A percentile compares a stretch with the other conserved stretches of the same genome.
Conservation (phyloP, 1,140 invertebrate species). For the Dinoponera quadriceps region DNA sequence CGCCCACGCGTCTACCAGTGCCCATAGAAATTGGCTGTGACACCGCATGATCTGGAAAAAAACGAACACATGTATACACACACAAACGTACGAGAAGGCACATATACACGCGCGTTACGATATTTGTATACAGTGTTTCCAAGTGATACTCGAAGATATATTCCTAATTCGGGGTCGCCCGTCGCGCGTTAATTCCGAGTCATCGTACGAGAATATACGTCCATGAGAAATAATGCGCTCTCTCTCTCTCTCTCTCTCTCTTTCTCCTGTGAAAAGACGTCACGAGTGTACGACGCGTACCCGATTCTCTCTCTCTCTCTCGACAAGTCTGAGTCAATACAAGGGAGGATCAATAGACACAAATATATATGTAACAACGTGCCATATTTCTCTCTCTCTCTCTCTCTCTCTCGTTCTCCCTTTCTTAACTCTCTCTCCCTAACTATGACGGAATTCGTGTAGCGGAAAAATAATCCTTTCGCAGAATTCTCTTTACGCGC, state of each 20-base stretch:
- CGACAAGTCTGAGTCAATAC: constrained; percentile 29
- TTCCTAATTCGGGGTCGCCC: no score
- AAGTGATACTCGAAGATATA: no score
- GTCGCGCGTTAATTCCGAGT: background rate
- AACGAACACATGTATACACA: constrained; percentile 49
- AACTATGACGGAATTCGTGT: background rate
- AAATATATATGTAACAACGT: constrained; percentile 25
- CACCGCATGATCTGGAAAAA: constrained; percentile 90
- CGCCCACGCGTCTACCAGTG: constrained; percentile 87
- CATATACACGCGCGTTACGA: no score
- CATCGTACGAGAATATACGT: background rate
- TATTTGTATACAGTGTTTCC: no score
- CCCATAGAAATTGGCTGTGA: constrained; percentile 91
- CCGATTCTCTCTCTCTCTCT: background rate
- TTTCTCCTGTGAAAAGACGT: background rate
- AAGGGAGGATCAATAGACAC: constrained; percentile 37
- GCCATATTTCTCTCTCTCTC: no score
- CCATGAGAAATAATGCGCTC: background rate
- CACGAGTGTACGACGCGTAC: background rate
- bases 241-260: no score
- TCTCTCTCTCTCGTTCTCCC: no score
- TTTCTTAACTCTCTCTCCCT: background rate
- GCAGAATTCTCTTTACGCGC: background rate
- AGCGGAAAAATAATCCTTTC: background rate
- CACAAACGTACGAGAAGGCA: background rate